Conservation (phyloP, 2,888 invertebrate genomes). For the Sminthurinus aureus region DNA sequence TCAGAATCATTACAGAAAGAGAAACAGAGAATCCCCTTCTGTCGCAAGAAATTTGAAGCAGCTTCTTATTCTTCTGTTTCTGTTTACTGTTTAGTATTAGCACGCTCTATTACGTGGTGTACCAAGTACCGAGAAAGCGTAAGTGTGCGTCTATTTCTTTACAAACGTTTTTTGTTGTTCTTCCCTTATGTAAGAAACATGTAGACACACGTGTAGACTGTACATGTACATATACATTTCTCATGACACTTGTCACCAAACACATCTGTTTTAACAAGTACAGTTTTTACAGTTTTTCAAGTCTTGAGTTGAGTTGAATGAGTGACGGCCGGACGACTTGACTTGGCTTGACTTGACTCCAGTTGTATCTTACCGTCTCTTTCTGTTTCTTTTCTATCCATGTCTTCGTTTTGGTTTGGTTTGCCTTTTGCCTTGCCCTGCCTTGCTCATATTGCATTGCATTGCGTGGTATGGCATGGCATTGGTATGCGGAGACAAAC, state of each 20-base stretch:
- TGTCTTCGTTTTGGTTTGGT: too few species aligned
- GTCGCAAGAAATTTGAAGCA: slow-evolving; percentile 29
- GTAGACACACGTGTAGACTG: background rate
- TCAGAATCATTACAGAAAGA: background rate
- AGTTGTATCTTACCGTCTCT: too few species aligned
- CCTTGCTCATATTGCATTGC: too few species aligned
- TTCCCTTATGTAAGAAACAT: background rate
- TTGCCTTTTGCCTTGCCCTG: too few species aligned
- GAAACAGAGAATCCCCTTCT: background rate
- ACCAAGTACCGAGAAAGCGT: background rate
- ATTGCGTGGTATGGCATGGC: background rate
- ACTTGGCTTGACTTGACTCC: background rate
- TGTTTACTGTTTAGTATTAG: slow-evolving; percentile 18
- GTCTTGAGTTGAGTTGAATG: too few species aligned
- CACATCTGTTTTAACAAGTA: slow-evolving; percentile 33
- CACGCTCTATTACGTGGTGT: slow-evolving; percentile 28
- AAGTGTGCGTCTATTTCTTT: background rate
- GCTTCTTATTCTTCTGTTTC: background rate
- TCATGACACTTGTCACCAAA: slow-evolving; percentile 33
- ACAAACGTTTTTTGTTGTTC: background rate
- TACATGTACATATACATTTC: slow-evolving; percentile 17
- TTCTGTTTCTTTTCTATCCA: too few species aligned
- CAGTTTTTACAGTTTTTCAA: background rate
- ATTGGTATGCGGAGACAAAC: background rate
- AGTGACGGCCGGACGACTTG: background rate